Evolutionary conservation across 2,797 vertebrate species (phyloP), one percentile per base, ranked within the genome.

Genomic region (Molossus molossus): DNA sequence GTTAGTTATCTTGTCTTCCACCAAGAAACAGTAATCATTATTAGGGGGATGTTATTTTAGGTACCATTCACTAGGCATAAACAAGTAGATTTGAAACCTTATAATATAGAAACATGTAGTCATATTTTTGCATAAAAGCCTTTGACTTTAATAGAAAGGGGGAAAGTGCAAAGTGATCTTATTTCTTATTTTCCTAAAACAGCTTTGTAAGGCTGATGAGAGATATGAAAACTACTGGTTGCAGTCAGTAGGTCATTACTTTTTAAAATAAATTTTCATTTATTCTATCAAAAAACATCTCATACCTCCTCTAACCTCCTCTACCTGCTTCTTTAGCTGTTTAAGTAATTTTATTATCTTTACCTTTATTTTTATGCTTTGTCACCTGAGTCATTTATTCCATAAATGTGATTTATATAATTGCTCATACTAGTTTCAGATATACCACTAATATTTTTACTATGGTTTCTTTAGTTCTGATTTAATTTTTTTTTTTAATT

Each of bases 281-380:
- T 94, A 67, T 25, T 67, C n/a, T 75, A 45, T 37, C 48, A 57
- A 88, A 86, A 33, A 75, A 67, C 15, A 50, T 77, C 25, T 67
- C 50, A 55, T 48, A 18, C 27, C n/a, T 82, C 50, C 9, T 94
- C 50, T 60, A 81, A 57, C 67, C 27, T 79, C 23, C 18, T 92
- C 45, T 55, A 50, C 60, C 79, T 84, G 21, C 50, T 79, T 75
- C 79, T 89, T 77, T 55, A 64, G n/a, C 21, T 80, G 76, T 72
- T 75, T 57, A 70, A 80, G 9, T 48, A 82, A 95, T 75, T 73
- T n/a, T 80, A 90, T 80, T 85, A 89, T 37, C 33, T 95, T 50
- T 69, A 60, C 65, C 69, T 72, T 92, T 90, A 50, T 85, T 64
- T 77, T 91, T 80, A 57, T 13, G n/a, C 62, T 94, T 94, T 94